Base-by-base conservation (phyloP, 37 sponge, comb jelly and placozoan species). In the Eunapius fragilis region DNA sequence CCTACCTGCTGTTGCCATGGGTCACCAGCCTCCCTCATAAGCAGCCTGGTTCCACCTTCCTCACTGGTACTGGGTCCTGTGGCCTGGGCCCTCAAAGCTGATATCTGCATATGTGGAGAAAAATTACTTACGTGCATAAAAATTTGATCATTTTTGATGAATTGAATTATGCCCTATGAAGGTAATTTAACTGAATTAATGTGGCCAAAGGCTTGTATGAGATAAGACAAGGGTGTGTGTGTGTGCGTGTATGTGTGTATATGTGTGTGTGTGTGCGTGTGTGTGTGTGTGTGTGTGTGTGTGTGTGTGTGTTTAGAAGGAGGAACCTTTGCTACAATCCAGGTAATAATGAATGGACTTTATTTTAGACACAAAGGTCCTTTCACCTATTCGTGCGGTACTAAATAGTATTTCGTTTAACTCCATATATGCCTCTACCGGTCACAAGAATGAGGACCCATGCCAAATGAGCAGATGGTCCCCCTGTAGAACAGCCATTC, bases 201-300 rank as follows among this genome's bases (percentile, higher is more conserved):
- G 28, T 72, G 31, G 73, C 12, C 12, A 12, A 13, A 72, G 31
- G 31, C 76, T 25, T n/a, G 6, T 17, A 4, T 19, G 37, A 36
- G 3, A 3, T 33, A 34, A n/a, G 76, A 24, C 19, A 72, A 72
- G 17, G 7, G 31, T 81, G 82, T 69, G 28, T 81, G 82, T 81
- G 72, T 68, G 33, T n/a, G 37, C 17, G 82, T 70, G 37, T n/a
- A 13, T 26, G 72, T 31, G 71, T 81, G 35, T 81, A 23, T 69
- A 68, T 47, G 48, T 50, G 5, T 31, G 28, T 31, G 13, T 35
- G 78, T 77, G 22, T 35, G 32, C 12, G 50, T 82, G 74, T n/a
- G 11, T 80, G 80, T 80, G 37, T 80, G 80, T 48, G 24, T 79
- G 79, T 48, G 68, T 79, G 48, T 48, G 41, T 70, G 82, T 82